phyloP scores from a whole-genome alignment of 1,140 invertebrate species.

The Drosophila bocqueti region DNA sequence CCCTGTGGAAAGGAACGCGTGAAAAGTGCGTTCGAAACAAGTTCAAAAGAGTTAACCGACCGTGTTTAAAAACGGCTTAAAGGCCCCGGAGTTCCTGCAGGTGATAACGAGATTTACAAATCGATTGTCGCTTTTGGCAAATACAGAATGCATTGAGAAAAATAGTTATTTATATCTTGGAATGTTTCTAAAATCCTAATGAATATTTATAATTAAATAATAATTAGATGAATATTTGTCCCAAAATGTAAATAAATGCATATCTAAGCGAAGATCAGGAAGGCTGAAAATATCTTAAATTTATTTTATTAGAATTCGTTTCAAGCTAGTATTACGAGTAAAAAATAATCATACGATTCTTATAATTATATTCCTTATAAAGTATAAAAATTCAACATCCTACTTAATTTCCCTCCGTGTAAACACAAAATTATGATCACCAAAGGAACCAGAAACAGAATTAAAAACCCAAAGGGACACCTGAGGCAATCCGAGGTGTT shows the following conservation, averaged over 20 bases:
- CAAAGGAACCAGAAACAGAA: constrained; percentile 10
- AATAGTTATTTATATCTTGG: neutral
- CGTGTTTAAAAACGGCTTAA: constrained; percentile 74
- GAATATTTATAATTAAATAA: neutral
- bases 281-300: neutral
- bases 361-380: neutral
- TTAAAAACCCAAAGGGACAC: constrained; percentile 35
- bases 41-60: constrained; percentile 68
- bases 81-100: constrained; percentile 30
- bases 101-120: constrained; percentile 84
- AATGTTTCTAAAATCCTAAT: neutral
- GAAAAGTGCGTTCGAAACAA: constrained; percentile 54
- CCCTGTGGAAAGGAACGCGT: constrained; percentile 44
- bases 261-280: neutral
- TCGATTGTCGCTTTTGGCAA: constrained; percentile 73
- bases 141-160: constrained; percentile 27
- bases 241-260: neutral
- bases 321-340: neutral
- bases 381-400: no score
- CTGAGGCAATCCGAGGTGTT: constrained; percentile 49
- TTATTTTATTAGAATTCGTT: neutral
- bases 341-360: neutral
- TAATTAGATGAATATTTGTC: neutral
- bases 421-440: constrained; percentile 7
- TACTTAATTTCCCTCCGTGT: neutral